A percentile compares a stretch with the other conserved stretches of the same genome.
These are phyloP conservation scores for Phenganax marumi DNA, from an alignment of 92 coral and sea anemone genomes.

Conservation along the genomic window DNA sequence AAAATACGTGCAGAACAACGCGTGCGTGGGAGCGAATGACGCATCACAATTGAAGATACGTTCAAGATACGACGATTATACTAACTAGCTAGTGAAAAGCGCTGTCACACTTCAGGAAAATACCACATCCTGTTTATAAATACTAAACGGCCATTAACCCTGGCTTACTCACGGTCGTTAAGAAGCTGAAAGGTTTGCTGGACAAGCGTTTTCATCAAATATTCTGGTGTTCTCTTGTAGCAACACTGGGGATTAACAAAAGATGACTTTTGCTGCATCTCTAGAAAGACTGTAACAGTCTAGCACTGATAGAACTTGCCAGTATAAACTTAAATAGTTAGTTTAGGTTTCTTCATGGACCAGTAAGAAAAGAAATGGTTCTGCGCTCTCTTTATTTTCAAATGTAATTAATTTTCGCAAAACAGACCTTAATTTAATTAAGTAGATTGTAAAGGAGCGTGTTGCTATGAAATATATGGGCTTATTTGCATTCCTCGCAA, in stretches of 20 bases:
- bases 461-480: conserved; percentile 27
- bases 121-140: neutral
- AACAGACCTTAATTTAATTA: conserved; percentile 44
- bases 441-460: conserved; percentile 26
- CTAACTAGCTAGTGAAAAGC: conserved; percentile 34
- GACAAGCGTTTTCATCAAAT: too few relatives aligned
- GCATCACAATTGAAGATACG: neutral
- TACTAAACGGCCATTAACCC: neutral
- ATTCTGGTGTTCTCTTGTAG: too few relatives aligned
- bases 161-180: neutral
- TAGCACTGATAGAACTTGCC: too few relatives aligned
- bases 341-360: too few relatives aligned
- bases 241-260: too few relatives aligned
- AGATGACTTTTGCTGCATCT: too few relatives aligned
- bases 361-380: too few relatives aligned
- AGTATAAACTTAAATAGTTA: too few relatives aligned
- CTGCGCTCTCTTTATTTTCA: neutral
- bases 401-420: conserved; percentile 36
- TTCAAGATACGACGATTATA: neutral
- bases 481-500: conserved; percentile 34
- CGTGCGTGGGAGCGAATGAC: neutral
- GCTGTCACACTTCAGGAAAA: conserved; percentile 20
- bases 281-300: too few relatives aligned
- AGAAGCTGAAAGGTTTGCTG: too few relatives aligned
- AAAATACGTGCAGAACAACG: neutral